These are phyloP conservation scores for Gryllus bimaculatus DNA, from an alignment of 1,140 invertebrate genomes.

Conservation along the genomic window DNA sequence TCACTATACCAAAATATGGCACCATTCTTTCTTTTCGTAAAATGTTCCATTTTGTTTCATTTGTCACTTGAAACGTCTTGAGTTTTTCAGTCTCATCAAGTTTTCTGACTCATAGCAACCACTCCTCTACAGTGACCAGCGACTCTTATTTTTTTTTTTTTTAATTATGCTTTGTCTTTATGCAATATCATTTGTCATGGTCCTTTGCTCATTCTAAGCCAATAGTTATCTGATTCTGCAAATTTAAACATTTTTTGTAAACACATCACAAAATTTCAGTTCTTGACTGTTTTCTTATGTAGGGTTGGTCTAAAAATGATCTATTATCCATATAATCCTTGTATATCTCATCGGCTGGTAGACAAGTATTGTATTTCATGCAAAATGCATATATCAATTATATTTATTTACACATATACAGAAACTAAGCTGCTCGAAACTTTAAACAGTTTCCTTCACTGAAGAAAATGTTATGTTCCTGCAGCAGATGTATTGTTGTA, in stretches of 20 bases:
- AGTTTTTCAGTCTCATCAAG: conserved; percentile 1
- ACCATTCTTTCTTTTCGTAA: conserved; percentile 1
- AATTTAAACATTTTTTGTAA: neutral
- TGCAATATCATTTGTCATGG: neutral
- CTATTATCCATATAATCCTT: neutral
- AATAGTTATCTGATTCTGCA: neutral
- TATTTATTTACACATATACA: conserved; percentile 2
- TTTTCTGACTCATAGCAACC: neutral
- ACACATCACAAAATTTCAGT: conserved; percentile 1
- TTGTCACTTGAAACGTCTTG: neutral
- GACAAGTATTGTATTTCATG: neutral
- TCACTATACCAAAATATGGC: conserved; percentile 4
- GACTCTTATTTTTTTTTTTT: neutral
- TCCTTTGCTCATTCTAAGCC: neutral
- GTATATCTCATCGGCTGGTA: neutral
- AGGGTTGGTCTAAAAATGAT: neutral
- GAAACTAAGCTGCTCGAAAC: neutral
- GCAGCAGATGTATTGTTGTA: neutral
- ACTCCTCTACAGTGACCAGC: neutral
- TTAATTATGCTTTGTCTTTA: neutral
- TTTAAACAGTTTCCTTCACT: neutral
- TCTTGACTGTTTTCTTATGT: neutral
- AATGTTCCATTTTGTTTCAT: neutral
- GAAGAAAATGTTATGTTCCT: neutral
- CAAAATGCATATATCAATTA: neutral